phyloP scores from a whole-genome alignment of 2,797 vertebrate species.

The Sebastes flavidus region DNA sequence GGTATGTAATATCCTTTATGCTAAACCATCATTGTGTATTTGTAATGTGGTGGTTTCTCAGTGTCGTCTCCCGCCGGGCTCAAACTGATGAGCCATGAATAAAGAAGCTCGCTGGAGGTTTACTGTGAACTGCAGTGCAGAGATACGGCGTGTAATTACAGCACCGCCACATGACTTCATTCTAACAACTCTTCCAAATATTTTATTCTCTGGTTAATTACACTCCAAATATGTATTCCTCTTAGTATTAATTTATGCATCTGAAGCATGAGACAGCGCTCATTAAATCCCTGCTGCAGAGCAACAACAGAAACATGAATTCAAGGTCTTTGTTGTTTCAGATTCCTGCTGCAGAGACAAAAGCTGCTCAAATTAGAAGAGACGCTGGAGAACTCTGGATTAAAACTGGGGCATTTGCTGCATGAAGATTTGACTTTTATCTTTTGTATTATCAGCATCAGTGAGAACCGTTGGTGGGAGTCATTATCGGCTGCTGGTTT shows the following conservation, averaged over 20 bases:
- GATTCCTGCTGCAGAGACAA: background rate
- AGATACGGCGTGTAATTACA: background rate
- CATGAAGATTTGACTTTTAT: background rate
- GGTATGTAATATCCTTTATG: background rate
- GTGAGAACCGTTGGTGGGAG: background rate
- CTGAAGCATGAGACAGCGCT: background rate
- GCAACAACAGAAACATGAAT: background rate
- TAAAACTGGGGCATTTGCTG: background rate
- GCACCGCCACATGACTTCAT: background rate
- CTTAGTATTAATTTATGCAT: background rate
- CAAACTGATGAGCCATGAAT: conserved; percentile 12
- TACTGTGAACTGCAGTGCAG: conserved; percentile 20
- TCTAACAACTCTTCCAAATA: background rate
- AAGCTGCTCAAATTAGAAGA: background rate
- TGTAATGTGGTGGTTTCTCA: background rate
- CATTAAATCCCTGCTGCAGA: background rate
- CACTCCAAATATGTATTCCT: conserved; percentile 7
- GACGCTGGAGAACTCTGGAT: background rate
- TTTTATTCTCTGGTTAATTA: conserved; percentile 7
- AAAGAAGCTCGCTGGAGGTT: conserved; percentile 1
- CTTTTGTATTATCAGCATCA: background rate
- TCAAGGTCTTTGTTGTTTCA: conserved; percentile 3
- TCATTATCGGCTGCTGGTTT: background rate
- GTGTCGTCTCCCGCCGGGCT: background rate
- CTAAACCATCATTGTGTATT: background rate